Evolutionary conservation across 2,888 invertebrate genomes (phyloP).

Genomic region (Nomada fabriciana): DNA sequence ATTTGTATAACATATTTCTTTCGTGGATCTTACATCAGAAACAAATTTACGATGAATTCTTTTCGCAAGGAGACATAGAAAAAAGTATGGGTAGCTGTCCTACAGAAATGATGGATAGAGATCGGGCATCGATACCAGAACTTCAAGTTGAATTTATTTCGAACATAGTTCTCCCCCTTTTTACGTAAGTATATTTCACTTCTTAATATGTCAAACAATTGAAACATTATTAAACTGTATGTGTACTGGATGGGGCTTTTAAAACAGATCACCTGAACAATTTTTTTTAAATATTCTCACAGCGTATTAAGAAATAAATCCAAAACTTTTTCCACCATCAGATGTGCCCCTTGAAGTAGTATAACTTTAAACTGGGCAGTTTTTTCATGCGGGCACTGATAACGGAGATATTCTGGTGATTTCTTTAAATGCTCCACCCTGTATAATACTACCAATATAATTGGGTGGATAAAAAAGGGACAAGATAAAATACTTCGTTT

Average conservation of each 20-base stretch:
- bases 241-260: too few species aligned
- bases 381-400: too few species aligned
- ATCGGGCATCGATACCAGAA: slow-evolving; percentile 92
- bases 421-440: too few species aligned
- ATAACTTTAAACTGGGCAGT: too few species aligned
- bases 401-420: too few species aligned
- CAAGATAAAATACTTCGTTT: background rate
- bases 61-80: slow-evolving; percentile 94
- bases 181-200: slow-evolving; percentile 81
- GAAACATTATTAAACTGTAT: background rate
- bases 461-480: too few species aligned
- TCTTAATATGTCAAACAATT: background rate
- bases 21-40: slow-evolving; percentile 85
- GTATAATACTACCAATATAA: too few species aligned
- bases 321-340: too few species aligned
- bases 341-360: too few species aligned
- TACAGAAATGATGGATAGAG: slow-evolving; percentile 92
- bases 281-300: background rate
- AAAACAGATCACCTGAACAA: too few species aligned
- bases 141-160: slow-evolving; percentile 91
- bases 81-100: slow-evolving; percentile 91
- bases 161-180: slow-evolving; percentile 85
- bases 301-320: background rate
- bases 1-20: slow-evolving; percentile 22
- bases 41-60: slow-evolving; percentile 93